Conservation (phyloP, 2,888 invertebrate genomes). For the Apamea sordens region DNA sequence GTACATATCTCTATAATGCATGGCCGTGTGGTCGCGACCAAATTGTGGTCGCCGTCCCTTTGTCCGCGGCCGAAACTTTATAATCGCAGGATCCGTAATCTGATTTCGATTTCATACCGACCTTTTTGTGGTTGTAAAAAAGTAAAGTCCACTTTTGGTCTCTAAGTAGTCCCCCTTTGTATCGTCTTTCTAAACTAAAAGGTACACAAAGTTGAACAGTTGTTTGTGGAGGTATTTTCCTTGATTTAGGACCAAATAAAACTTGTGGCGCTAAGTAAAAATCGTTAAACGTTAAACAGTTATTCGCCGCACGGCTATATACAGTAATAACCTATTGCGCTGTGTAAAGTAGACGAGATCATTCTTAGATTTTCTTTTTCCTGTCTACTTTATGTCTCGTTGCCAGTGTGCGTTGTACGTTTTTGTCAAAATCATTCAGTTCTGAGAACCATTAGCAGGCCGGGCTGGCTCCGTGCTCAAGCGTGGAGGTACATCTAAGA, state of each 20-base stretch:
- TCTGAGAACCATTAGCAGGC: conserved; percentile 72
- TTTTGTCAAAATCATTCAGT: conserved; percentile 77
- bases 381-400: conserved; percentile 63
- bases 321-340: conserved; percentile 61
- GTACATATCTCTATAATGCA: conserved; percentile 72
- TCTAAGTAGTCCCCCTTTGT: conserved; percentile 77
- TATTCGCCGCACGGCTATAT: conserved; percentile 54
- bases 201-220: conserved; percentile 75
- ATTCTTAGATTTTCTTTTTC: conserved; percentile 67
- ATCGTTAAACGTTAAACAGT: conserved; percentile 58
- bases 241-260: conserved; percentile 70
- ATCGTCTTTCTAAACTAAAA: conserved; percentile 75
- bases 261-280: conserved; percentile 69
- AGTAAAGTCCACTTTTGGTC: conserved; percentile 79
- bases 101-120: conserved; percentile 85
- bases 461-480: conserved; percentile 65
- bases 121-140: conserved; percentile 86
- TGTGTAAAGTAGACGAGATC: conserved; percentile 50
- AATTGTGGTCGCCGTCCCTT: conserved; percentile 77
- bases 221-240: conserved; percentile 74
- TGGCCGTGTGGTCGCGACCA: conserved; percentile 78
- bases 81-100: conserved; percentile 85
- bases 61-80: conserved; percentile 81
- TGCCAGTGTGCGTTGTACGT: conserved; percentile 59
- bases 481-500: conserved; percentile 63